These are phyloP conservation scores for Drosophila ustulata DNA, from an alignment of 2,888 invertebrate species.

Conservation along the genomic window DNA sequence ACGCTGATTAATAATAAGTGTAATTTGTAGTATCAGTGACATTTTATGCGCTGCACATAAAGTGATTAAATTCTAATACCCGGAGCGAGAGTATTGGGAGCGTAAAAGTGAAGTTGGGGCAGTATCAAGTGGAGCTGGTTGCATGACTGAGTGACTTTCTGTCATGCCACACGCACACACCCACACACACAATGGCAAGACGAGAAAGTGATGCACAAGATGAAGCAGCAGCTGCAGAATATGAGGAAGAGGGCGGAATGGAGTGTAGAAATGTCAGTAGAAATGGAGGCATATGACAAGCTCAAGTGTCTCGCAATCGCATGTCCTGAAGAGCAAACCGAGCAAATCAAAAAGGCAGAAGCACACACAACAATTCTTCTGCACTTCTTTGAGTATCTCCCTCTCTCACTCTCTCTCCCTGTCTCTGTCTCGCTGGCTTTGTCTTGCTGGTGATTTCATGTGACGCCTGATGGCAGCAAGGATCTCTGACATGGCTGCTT, in stretches of 20 bases:
- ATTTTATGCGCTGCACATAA: neutral
- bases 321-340: constrained; percentile 52
- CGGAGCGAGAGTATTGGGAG: neutral
- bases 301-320: constrained; percentile 58
- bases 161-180: constrained; percentile 44
- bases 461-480: constrained; percentile 41
- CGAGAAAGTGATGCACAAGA: constrained; percentile 33
- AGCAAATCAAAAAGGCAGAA: constrained; percentile 64
- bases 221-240: neutral
- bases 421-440: neutral
- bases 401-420: neutral
- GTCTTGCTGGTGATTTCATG: constrained; percentile 40
- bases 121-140: constrained; percentile 61
- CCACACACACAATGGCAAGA: constrained; percentile 40
- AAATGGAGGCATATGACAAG: constrained; percentile 57
- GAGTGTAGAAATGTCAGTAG: constrained; percentile 20
- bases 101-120: neutral
- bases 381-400: neutral
- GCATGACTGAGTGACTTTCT: constrained; percentile 76
- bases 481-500: constrained; percentile 59
- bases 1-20: neutral
- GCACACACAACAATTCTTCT: constrained; percentile 34
- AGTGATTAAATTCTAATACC: neutral
- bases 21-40: neutral
- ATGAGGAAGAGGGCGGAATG: neutral